Evolutionary conservation across 1,140 invertebrate species (phyloP), one percentile per base, ranked within the genome.

Genomic region (Tetranychus cinnabarinus): DNA sequence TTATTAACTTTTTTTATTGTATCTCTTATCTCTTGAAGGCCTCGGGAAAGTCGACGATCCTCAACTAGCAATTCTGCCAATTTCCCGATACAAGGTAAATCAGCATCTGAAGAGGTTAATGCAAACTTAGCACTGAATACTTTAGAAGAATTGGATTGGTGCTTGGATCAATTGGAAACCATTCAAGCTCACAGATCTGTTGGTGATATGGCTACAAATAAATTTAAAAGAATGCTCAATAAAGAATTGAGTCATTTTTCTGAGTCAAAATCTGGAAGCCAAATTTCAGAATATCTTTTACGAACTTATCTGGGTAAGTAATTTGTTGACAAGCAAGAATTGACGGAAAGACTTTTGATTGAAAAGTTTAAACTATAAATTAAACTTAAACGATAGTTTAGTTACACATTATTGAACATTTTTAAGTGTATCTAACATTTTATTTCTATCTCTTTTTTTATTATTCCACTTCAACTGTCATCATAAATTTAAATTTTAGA

Each of bases 171-270:
- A 76, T 76, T 98, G 74, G 93, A 98, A 78, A 96, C 91, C 60
- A 96, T 99, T 72, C 93, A 97, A 79, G 96, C 93, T 55, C 92
- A 97, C 77, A 81, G 91, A 70, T 96, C 90, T 68, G 93, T 99
- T 64, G 95, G 90, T 63, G 93, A 99, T 74, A 97, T 98, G 93
- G 95, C 95, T 67, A 95, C 93, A 56, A 84, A 89, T 66, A 99
- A 99, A 92, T 98, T 98, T 79, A 97, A 97, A 76, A 82, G 92
- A 73, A 96, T 98, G 89, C 81, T 98, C 71, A 97, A 97, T 78
- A 93, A 97, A 77, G 95, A 98, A 75, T 79, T 98, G 67, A 96
- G 88, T 72, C 92, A 97, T 74, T 97, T 97, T 76, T 96, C 92
- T 45, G 93, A 97, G 72, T 96, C 91, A 58, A 96, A 92, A 77